Base-by-base conservation (phyloP, 2,888 invertebrate species). In the Metallyticus violacea region DNA sequence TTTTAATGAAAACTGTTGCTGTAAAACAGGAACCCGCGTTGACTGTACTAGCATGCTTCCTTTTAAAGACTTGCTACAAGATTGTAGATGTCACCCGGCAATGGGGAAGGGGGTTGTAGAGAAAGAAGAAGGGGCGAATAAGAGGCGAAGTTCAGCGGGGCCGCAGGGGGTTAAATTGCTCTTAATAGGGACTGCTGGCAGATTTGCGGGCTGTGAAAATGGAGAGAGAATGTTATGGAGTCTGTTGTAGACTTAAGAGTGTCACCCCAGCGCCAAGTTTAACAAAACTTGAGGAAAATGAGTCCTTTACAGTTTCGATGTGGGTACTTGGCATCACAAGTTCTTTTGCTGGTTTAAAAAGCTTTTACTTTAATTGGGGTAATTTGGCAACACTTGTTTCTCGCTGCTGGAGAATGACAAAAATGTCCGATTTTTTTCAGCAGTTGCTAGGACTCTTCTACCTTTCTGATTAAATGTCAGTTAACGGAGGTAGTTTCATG, bases 101-200 rank as follows among this genome's bases (percentile, higher is more conserved):
- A 7, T 81, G 26, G 84, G 79, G 62, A 40, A 30, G 86, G 22
- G 79, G 79, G 27, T 28, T n/a, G 1, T 25, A 76, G 76, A 25
- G 26, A 62, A 79, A 85, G 77, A 77, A 78, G 79, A 40, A 80
- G 22, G 84, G 79, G n/a, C 79, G 26, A n/a, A 62, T 62, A 79
- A 25, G 26, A 62, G 80, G 80, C 40, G 77, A 78, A 77, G 81
- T 81, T 81, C n/a, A 40, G 29, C 25, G 81, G 79, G 77, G 22
- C 6, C 15, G 76, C 80, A 9, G 76, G 86, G 81, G 86, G 86
- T 86, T 62, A 62, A 86, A 86, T 87, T 87, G 85, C 80, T 22
- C 85, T 85, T 85, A 87, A 87, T 85, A 62, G 85, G 85, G 85
- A 83, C 40, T 86, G 80, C 22, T 22, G 82, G 82, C 6, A 81